Conservation (phyloP, 2,797 vertebrate species). For the Sebastes hopkinsi region DNA sequence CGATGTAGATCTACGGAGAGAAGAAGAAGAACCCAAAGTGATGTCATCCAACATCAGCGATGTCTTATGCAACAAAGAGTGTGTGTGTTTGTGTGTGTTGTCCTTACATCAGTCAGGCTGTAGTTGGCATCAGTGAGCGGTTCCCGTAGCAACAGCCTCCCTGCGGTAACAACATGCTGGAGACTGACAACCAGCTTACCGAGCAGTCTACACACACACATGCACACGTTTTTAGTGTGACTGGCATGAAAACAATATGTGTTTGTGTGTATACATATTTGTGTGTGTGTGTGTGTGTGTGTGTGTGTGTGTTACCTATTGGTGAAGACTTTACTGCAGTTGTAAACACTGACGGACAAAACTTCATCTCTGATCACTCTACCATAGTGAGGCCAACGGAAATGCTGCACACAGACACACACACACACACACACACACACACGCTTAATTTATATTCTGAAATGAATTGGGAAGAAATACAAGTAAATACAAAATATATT, state of each 20-base stretch:
- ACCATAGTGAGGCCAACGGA: conserved; percentile 92
- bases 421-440: background rate
- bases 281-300: conserved; percentile 15
- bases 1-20: conserved; percentile 86
- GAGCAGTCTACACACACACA: conserved; percentile 79
- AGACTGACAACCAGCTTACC: conserved; percentile 90
- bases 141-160: conserved; percentile 87
- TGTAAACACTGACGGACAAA: conserved; percentile 88
- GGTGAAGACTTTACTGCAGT: conserved; percentile 91
- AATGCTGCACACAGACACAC: conserved; percentile 77
- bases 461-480: background rate
- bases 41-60: background rate
- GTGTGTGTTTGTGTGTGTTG: conserved; percentile 1
- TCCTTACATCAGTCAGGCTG: conserved; percentile 85
- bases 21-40: background rate
- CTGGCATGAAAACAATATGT: background rate
- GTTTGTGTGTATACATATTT: background rate
- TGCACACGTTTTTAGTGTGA: background rate
- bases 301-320: conserved; percentile 82
- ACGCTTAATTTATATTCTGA: background rate
- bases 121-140: conserved; percentile 87
- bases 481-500: background rate
- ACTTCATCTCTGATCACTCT: conserved; percentile 83
- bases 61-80: background rate
- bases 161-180: conserved; percentile 86